Base-by-base conservation (phyloP, 2,888 invertebrate genomes). In the Calameuta pallipes region DNA sequence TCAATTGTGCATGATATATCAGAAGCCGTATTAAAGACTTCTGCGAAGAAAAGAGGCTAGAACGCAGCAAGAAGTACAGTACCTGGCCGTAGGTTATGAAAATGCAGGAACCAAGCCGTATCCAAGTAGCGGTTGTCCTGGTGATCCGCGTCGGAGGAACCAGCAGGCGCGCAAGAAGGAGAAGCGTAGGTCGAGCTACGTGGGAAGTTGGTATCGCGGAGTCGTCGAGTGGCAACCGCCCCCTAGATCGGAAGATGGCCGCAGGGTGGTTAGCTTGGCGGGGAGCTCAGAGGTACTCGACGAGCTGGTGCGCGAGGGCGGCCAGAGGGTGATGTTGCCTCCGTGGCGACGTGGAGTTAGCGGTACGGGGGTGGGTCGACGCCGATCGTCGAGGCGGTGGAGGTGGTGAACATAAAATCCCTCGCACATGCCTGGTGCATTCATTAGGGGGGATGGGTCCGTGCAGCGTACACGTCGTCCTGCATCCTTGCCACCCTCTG, bases 241-340 rank as follows among this genome's bases (percentile, higher is more conserved):
- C 73, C 75, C 78, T 79, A 37, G 33, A 35, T 33, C 71, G 69
- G 78, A 73, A 77, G 82, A 80, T 80, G 83, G 80, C 79, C 80
- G 78, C 85, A 83, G 90, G 89, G 92, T 78, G 77, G 78, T 79
- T 81, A 79, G 78, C 78, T 78, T 91, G 84, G 88, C 91, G 90
- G 91, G 89, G 92, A 92, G 87, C 56, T 70, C 77, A 76, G 74
- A 89, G 84, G 87, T 86, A 89, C 79, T 88, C 87, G 86, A 78
- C 80, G 89, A 92, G 92, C 92, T 93, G 93, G 92, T 92, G 81
- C 92, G 90, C 84, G 87, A 83, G 92, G 92, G 92, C 92, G 92
- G 93, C 92, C 92, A 92, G 92, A 56, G 56, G 56, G 56, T 56
- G 56, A 56, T 23, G 93, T 93, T 92, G 92, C 92, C 92, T 92